phyloP scores from a whole-genome alignment of 2,888 invertebrate species.

The Parnassius smintheus region DNA sequence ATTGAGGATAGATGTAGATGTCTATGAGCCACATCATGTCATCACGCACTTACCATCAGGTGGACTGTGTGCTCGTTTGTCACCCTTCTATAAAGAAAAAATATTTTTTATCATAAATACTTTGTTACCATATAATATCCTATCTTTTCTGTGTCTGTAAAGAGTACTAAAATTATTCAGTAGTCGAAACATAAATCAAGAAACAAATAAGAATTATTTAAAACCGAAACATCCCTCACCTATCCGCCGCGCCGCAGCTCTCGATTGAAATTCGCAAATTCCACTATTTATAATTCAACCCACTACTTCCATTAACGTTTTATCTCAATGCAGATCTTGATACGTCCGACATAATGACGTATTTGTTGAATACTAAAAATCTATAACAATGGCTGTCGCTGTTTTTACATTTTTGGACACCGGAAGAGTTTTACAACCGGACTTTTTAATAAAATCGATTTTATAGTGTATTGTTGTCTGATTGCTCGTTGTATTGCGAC shows the following conservation, averaged over 20 bases:
- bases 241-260: slow-evolving; percentile 40
- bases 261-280: slow-evolving; percentile 32
- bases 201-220: background rate
- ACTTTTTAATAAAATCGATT: slow-evolving; percentile 29
- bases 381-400: slow-evolving; percentile 37
- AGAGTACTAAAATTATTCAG: too few relatives aligned
- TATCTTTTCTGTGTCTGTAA: too few relatives aligned
- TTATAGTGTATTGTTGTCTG: slow-evolving; percentile 36
- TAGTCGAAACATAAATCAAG: too few relatives aligned
- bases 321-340: slow-evolving; percentile 41
- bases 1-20: too few relatives aligned
- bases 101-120: too few relatives aligned
- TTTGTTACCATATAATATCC: too few relatives aligned
- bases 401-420: slow-evolving; percentile 38
- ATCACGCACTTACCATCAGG: too few relatives aligned
- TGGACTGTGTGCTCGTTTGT: too few relatives aligned
- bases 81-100: too few relatives aligned
- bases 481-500: slow-evolving; percentile 10
- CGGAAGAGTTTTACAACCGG: slow-evolving; percentile 42
- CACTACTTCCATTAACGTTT: slow-evolving; percentile 36
- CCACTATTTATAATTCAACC: slow-evolving; percentile 35
- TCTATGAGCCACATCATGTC: too few relatives aligned
- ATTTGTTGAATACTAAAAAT: slow-evolving; percentile 44
- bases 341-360: slow-evolving; percentile 37
- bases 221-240: background rate